Evolutionary conservation across 2,113 vertebrate genomes (phyloP), one percentile per base, ranked within the genome.

Genomic region (Emydocephalus ijimae): DNA sequence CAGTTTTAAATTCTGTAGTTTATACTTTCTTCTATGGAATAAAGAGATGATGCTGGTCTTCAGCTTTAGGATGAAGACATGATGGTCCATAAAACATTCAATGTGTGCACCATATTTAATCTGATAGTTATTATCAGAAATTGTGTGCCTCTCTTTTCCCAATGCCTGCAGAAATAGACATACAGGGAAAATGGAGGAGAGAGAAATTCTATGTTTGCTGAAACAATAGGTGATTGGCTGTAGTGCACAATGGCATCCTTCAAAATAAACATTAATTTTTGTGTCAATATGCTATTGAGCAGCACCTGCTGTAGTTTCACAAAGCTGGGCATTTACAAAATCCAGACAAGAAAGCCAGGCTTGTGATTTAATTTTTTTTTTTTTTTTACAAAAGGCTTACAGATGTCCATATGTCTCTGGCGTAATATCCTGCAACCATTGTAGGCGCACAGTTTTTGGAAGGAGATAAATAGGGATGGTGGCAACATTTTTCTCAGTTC

Each of bases 181-280:
- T 90, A 48, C 85, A 55, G 91, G 90, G 92, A 86, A 1, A 2
- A 34, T 81, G 69, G 69, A 91, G 69, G 74, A 91, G 57, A 69
- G 26, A 92, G n/a, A 93, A 91, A 43, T 89, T 59, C 52, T 95
- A 52, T 6, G 20, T 87, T 23, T 69, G 91, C 94, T 91, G 56
- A 91, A 92, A 90, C 94, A 94, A 95, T 91, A 92, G 93, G 69
- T 93, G 88, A 94, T 43, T 93, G 64, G 18, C 43, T 90, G 92
- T 92, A 92, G 54, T 64, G 55, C 94, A 95, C 85, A 95, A 69
- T 89, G 92, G 24, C 69, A 69, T 93, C 92, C 93, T 94, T 94
- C 90, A 95, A 94, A 96, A 94, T 93, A 95, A 96, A 87, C 88
- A 39, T 93, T 93, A 88, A 94, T 95, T 95, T 95, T 93, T 56